These are phyloP conservation scores for Octonoba sinensis DNA, from an alignment of 2,888 invertebrate species.

Conservation along the genomic window DNA sequence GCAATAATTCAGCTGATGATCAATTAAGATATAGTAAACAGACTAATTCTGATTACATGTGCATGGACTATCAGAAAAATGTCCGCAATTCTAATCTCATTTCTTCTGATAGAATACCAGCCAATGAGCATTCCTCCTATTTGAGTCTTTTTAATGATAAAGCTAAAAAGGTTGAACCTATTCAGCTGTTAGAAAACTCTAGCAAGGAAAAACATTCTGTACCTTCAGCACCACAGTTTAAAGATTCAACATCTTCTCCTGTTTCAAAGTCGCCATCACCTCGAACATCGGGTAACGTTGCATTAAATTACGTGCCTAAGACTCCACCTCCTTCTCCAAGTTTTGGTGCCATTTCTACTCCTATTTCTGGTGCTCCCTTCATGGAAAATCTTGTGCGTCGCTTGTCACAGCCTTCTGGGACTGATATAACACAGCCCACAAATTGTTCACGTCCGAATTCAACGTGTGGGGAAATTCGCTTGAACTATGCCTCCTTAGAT, in stretches of 20 bases:
- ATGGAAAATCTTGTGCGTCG: conserved; percentile 31
- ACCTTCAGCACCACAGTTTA: conserved; percentile 29
- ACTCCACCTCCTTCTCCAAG: conserved; percentile 58
- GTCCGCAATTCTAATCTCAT: not conserved
- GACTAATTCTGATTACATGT: conserved; percentile 49
- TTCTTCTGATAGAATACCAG: not conserved
- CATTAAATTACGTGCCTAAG: conserved; percentile 37
- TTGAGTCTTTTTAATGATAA: not conserved
- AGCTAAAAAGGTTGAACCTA: conserved; percentile 1
- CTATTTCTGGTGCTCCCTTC: conserved; percentile 35
- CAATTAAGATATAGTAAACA: not conserved
- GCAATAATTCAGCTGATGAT: not conserved
- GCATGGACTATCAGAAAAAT: conserved; percentile 44
- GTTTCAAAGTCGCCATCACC: conserved; percentile 30
- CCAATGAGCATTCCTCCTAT: conserved; percentile 7
- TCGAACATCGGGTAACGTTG: not conserved
- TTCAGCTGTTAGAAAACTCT: not conserved
- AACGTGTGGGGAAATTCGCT: conserved; percentile 72
- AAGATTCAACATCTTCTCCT: conserved; percentile 34
- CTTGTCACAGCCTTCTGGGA: conserved; percentile 29
- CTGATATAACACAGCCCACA: conserved; percentile 5
- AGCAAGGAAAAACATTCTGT: conserved; percentile 19
- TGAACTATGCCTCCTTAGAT: conserved; percentile 73
- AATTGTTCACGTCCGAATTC: conserved; percentile 66
- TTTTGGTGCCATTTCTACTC: conserved; percentile 36